Base-by-base conservation (phyloP, 2,888 invertebrate species). In the Heliconius ethilla region DNA sequence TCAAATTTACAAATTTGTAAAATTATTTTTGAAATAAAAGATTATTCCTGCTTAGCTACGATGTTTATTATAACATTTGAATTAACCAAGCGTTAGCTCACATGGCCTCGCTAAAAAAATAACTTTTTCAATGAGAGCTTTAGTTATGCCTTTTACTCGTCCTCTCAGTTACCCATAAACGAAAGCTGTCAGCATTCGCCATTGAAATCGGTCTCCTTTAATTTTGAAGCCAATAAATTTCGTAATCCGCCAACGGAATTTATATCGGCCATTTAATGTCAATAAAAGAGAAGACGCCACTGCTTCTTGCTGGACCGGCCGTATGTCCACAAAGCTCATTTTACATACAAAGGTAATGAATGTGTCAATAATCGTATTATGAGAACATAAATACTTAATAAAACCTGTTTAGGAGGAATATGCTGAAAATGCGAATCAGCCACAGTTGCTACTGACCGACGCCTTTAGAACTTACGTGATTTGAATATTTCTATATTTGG, bases 121-220 rank as follows among this genome's bases (percentile, higher is more conserved):
- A 87, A 86, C 88, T 77, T 89, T 89, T 89, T 89, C 88, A 89
- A 89, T 87, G 86, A 87, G 84, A 82, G 83, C 84, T 86, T 87
- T 85, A 87, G 85, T 85, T 82, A 84, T 86, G 82, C 83, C 79
- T 89, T 90, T 90, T 89, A 86, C 80, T 80, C 82, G 85, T 86
- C 85, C 85, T 85, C 83, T 85, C 85, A 85, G 85, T 89, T 89
- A 87, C 85, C 90, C 89, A 89, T 90, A 92, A 89, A 89, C 88
- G 91, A 89, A 89, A 86, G 86, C 89, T 91, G 92, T 92, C 93
- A 92, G 85, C 87, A 84, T 87, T 88, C 88, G 85, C 92, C 91
- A 93, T 93, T 93, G 93, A 93, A 93, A 92, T 92, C 93, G 93
- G 93, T 90, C 91, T 90, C 92, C 87, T 93, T 94, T 93, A 93